phyloP scores from a whole-genome alignment of 1,140 invertebrate species.

The Drosophila ananassae region DNA sequence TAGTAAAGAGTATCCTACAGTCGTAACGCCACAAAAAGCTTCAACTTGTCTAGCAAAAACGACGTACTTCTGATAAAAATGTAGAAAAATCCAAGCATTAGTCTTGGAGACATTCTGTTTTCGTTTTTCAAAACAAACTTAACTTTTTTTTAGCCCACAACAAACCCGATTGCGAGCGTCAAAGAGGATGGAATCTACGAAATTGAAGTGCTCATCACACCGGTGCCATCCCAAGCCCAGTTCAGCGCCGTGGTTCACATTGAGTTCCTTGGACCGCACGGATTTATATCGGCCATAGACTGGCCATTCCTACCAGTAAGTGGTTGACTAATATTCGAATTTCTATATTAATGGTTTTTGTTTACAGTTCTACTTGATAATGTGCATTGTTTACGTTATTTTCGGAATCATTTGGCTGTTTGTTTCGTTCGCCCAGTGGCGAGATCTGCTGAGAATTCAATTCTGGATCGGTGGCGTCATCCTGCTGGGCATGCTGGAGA shows the following conservation, averaged over 20 bases:
- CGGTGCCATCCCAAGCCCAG: conserved; percentile 34
- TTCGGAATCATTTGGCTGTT: conserved; percentile 93
- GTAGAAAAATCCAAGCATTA: too few relatives aligned
- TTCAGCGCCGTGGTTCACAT: conserved; percentile 86
- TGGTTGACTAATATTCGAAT: background rate
- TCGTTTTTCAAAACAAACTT: background rate
- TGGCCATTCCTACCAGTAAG: conserved; percentile 89
- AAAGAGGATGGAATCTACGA: conserved; percentile 86
- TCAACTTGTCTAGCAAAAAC: too few relatives aligned
- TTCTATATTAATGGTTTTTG: conserved; percentile 2
- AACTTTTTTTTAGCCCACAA: conserved; percentile 53
- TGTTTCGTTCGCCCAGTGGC: conserved; percentile 94
- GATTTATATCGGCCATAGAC: conserved; percentile 90
- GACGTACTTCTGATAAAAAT: too few relatives aligned
- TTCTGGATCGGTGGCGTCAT: conserved; percentile 98
- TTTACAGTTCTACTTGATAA: conserved; percentile 93
- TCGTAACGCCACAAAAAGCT: too few relatives aligned
- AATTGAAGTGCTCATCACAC: conserved; percentile 83
- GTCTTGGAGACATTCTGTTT: background rate
- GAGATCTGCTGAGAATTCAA: conserved; percentile 95
- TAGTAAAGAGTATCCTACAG: too few relatives aligned
- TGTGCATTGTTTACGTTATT: conserved; percentile 94
- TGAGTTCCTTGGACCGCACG: conserved; percentile 88
- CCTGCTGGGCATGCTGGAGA: conserved; percentile 93
- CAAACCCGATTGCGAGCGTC: conserved; percentile 84